These are phyloP conservation scores for Clarias batrachus DNA, from an alignment of 2,113 vertebrate genomes.

Conservation along the genomic window DNA sequence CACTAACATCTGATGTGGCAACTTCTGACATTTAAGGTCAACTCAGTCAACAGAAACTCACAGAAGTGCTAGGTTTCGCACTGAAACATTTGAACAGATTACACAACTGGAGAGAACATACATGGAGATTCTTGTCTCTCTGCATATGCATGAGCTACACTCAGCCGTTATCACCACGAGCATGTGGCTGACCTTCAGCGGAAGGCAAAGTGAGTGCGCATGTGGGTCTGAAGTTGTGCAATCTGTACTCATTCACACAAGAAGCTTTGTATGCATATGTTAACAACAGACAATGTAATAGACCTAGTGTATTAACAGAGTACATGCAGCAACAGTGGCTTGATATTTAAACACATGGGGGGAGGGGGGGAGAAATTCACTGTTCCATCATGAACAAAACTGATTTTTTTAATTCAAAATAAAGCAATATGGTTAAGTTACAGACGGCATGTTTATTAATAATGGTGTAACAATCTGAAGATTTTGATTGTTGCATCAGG, in stretches of 20 bases:
- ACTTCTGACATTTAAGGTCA: slow-evolving; percentile 33
- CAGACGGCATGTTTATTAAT: neutral
- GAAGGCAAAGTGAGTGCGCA: neutral
- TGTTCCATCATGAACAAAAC: neutral
- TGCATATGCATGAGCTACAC: neutral
- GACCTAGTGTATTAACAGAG: neutral
- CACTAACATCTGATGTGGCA: slow-evolving; percentile 31
- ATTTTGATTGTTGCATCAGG: neutral
- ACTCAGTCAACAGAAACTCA: neutral
- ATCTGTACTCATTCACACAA: neutral
- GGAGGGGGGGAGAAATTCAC: neutral
- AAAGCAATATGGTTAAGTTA: neutral
- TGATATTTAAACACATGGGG: neutral
- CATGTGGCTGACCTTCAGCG: neutral
- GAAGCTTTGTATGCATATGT: neutral
- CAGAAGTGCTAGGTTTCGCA: slow-evolving; percentile 10
- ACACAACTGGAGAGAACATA: neutral
- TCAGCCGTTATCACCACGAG: neutral
- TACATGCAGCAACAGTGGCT: neutral
- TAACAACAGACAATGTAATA: neutral
- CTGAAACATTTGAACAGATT: neutral
- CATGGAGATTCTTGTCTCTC: neutral
- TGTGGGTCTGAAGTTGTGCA: neutral
- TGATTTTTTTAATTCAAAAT: neutral
- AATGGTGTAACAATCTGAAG: neutral